Conservation (phyloP, 2,113 vertebrate species). For the Albula glossodonta region DNA sequence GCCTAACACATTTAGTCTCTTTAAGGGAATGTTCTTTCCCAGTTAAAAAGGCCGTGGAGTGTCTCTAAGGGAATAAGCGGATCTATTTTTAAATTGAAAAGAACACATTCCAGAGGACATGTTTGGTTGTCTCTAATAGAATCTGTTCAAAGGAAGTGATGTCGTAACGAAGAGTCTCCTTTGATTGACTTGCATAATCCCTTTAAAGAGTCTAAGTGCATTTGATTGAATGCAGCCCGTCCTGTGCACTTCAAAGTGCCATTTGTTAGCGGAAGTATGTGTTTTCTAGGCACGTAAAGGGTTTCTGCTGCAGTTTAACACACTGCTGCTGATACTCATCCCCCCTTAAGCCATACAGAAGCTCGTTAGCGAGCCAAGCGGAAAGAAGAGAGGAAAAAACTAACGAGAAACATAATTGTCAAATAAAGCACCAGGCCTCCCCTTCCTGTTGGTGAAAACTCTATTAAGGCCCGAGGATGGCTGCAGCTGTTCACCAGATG, state of each 20-base stretch:
- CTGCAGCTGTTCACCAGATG: slow-evolving; percentile 1
- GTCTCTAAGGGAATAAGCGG: too few relatives aligned
- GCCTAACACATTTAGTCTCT: too few relatives aligned
- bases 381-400: neutral
- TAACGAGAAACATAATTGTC: neutral
- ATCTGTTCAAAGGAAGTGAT: too few relatives aligned
- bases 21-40: too few relatives aligned
- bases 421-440: neutral
- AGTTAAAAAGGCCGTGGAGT: too few relatives aligned
- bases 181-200: too few relatives aligned
- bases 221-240: too few relatives aligned
- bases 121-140: too few relatives aligned
- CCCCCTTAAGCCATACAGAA: neutral
- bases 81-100: too few relatives aligned
- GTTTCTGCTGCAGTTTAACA: neutral
- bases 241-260: neutral
- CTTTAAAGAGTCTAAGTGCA: too few relatives aligned
- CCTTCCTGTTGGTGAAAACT: neutral
- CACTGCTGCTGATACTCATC: neutral
- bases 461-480: neutral
- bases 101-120: too few relatives aligned
- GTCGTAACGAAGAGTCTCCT: too few relatives aligned
- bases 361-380: neutral
- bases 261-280: neutral
- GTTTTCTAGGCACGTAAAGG: neutral